phyloP scores from a whole-genome alignment of 2,888 invertebrate species.

The Cataglyphis cursor region DNA sequence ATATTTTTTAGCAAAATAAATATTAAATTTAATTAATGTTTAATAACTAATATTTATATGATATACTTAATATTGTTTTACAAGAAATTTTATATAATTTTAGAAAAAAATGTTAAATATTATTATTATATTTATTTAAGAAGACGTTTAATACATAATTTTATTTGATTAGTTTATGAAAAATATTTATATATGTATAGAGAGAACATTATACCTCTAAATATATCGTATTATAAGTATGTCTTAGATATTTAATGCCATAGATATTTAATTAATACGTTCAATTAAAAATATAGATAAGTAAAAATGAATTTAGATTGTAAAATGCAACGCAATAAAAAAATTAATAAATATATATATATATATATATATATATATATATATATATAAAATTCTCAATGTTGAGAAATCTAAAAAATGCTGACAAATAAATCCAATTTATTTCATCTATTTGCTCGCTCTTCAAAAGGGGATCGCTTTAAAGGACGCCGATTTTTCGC shows the following conservation, averaged over 20 bases:
- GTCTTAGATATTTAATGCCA: too few relatives aligned
- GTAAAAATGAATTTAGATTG: background rate
- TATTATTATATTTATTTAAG: background rate
- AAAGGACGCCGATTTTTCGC: constrained; percentile 21
- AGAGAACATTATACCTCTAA: background rate
- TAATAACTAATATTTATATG: background rate
- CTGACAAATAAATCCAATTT: constrained; percentile 8
- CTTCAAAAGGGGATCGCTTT: constrained; percentile 14
- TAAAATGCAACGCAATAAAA: background rate
- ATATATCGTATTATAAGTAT: background rate
- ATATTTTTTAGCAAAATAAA: background rate
- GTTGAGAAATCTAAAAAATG: background rate
- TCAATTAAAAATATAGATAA: background rate
- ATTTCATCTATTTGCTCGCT: background rate
- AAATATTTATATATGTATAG: background rate
- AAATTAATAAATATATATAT: background rate
- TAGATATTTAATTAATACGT: background rate
- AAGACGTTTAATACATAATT: background rate
- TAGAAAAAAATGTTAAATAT: background rate
- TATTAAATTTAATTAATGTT: background rate
- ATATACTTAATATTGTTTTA: background rate
- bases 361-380: background rate
- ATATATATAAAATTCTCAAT: background rate
- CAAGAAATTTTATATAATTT: background rate
- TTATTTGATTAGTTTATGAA: background rate